Conservation (phyloP, 1,140 invertebrate genomes). For the Drosophila miranda region DNA sequence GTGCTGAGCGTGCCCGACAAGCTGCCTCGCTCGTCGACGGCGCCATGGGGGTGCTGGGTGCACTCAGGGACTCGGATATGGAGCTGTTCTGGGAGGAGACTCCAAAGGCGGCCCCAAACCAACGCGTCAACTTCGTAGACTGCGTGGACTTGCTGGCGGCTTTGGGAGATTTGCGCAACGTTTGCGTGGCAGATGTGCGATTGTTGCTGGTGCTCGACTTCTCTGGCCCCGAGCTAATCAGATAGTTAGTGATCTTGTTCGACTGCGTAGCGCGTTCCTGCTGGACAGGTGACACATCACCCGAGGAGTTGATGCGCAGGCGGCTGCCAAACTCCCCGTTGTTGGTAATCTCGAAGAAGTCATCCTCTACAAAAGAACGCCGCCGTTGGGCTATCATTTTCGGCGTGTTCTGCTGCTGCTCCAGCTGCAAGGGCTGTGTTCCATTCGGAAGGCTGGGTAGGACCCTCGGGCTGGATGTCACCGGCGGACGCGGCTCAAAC, state of each 20-base stretch:
- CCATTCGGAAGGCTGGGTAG: constrained; percentile 42
- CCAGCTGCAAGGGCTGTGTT: no score
- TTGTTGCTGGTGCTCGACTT: constrained; percentile 18
- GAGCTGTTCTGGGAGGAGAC: constrained; percentile 23
- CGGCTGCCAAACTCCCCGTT: constrained; percentile 77
- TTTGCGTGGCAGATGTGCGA: constrained; percentile 8
- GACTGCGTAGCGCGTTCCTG: constrained; percentile 47
- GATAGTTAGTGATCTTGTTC: constrained; percentile 80
- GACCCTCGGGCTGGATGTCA: constrained; percentile 24
- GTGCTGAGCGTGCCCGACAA: constrained; percentile 29
- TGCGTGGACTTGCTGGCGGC: constrained; percentile 51
- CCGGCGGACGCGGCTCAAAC: constrained; percentile 58
- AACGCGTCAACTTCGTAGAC: constrained; percentile 73
- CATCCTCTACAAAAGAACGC: constrained; percentile 57
- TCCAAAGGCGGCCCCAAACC: constrained; percentile 57
- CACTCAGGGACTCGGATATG: constrained; percentile 42
- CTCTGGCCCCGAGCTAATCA: constrained; percentile 60
- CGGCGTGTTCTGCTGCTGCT: no score
- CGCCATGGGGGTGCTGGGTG: constrained; percentile 47
- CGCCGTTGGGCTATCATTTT: constrained; percentile 20
- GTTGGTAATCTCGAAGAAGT: constrained; percentile 78
- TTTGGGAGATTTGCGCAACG: constrained; percentile 68
- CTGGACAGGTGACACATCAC: constrained; percentile 70
- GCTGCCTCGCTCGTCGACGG: constrained; percentile 36
- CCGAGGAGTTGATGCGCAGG: constrained; percentile 60